phyloP scores from a whole-genome alignment of 2,888 invertebrate species.

The Metellina segmentata region DNA sequence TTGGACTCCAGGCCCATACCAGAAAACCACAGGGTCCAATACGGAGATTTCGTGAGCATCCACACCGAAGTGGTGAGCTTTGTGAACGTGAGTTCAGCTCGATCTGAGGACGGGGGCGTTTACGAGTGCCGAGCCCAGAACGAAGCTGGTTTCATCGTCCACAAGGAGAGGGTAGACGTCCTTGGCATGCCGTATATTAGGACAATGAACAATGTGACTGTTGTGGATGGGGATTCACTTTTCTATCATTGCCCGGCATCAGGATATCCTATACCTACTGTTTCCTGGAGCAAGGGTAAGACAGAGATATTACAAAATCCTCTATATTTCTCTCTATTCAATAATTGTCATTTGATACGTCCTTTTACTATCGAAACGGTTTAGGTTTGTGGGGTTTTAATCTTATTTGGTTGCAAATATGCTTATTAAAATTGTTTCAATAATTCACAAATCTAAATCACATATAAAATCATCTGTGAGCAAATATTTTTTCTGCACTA shows the following conservation, averaged over 20 bases:
- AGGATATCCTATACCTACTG: conserved; percentile 80
- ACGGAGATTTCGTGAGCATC: conserved; percentile 79
- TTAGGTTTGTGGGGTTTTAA: too few species aligned
- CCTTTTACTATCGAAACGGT: too few species aligned
- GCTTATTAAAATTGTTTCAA: too few species aligned
- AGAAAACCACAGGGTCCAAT: conserved; percentile 78
- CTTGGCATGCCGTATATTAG: conserved; percentile 80
- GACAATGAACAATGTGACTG: conserved; percentile 81
- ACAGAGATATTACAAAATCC: neutral
- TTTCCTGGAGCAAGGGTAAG: conserved; percentile 81
- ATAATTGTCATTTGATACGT: neutral
- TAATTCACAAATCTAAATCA: too few species aligned
- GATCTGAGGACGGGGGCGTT: conserved; percentile 81
- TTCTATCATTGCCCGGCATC: conserved; percentile 80
- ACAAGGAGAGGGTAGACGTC: conserved; percentile 77
- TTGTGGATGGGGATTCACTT: conserved; percentile 80
- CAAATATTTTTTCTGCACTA: too few species aligned
- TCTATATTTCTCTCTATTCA: neutral
- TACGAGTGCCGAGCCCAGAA: conserved; percentile 81
- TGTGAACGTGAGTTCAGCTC: conserved; percentile 80
- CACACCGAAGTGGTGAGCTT: conserved; percentile 81
- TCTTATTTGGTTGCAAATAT: too few species aligned
- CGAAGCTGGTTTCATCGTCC: conserved; percentile 80
- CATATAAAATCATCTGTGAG: too few species aligned
- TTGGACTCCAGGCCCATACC: conserved; percentile 80